Conservation (phyloP, 1,140 invertebrate species). For the Drosophila ananassae region DNA sequence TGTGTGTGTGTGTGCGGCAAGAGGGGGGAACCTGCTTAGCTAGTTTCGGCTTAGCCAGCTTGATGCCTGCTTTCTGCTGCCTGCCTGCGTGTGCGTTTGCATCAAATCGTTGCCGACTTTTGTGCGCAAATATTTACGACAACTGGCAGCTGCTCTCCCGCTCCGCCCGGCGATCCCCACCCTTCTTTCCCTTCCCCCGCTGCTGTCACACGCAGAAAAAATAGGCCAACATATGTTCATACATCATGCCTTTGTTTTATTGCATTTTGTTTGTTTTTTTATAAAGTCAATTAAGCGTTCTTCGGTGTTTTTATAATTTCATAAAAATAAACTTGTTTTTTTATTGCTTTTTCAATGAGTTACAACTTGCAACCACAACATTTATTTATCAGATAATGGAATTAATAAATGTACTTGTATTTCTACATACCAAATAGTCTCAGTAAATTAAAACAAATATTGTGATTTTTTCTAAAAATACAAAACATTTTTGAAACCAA, state of each 20-base stretch:
- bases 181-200: neutral
- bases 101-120: slow-evolving; percentile 81
- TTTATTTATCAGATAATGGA: too few species aligned
- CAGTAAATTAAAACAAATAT: too few species aligned
- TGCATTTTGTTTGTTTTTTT: neutral
- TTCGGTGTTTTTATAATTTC: neutral
- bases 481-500: too few species aligned
- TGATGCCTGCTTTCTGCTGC: neutral
- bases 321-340: neutral
- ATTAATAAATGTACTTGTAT: too few species aligned
- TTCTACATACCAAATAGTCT: too few species aligned
- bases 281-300: neutral
- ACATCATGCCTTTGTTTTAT: neutral
- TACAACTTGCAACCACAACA: too few species aligned
- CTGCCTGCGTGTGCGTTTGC: slow-evolving; percentile 43
- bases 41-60: slow-evolving; percentile 28
- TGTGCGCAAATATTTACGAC: slow-evolving; percentile 79
- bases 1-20: neutral
- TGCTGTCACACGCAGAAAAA: slow-evolving; percentile 20
- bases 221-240: slow-evolving; percentile 1
- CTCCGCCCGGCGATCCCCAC: slow-evolving; percentile 10
- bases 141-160: slow-evolving; percentile 59
- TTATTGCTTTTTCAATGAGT: neutral
- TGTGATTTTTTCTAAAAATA: too few species aligned
- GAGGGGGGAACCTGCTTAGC: slow-evolving; percentile 22